Evolutionary conservation across 2,113 vertebrate species (phyloP).

Genomic region (Hippocampus mohnikei): DNA sequence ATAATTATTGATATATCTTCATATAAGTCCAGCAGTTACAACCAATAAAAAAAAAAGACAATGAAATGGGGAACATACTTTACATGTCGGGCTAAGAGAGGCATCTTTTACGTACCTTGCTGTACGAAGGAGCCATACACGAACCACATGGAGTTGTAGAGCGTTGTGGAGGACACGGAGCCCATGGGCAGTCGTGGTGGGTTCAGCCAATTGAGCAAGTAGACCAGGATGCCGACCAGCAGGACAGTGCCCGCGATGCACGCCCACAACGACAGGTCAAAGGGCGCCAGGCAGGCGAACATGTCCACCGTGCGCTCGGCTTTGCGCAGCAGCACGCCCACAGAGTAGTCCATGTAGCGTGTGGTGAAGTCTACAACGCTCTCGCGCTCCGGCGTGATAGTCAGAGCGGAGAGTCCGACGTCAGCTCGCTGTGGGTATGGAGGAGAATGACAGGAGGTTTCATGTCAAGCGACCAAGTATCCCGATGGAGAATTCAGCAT

Average conservation of each 20-base stretch:
- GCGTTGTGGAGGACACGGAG: conserved; percentile 91
- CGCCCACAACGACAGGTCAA: conserved; percentile 96
- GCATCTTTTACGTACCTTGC: conserved; percentile 82
- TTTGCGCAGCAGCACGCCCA: conserved; percentile 91
- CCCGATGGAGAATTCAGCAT: too few species aligned
- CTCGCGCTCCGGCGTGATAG: conserved; percentile 95
- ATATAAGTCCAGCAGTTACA: not conserved
- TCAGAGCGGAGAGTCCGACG: conserved; percentile 93
- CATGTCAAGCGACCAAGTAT: not conserved
- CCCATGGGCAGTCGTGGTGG: conserved; percentile 95
- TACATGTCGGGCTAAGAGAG: not conserved
- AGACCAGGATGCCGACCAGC: conserved; percentile 90
- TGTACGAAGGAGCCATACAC: conserved; percentile 98
- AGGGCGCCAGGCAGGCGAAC: conserved; percentile 95
- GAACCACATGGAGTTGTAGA: conserved; percentile 99
- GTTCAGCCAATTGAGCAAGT: conserved; percentile 97
- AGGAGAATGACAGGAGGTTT: not conserved
- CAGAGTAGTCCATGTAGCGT: conserved; percentile 97
- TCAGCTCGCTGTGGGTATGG: conserved; percentile 81
- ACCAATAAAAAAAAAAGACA: not conserved
- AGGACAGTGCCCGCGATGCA: conserved; percentile 96
- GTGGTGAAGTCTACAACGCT: conserved; percentile 97
- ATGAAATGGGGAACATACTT: not conserved
- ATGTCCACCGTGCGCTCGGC: conserved; percentile 95
- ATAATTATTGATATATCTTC: too few species aligned